Conservation (phyloP, 2,888 invertebrate genomes). For the Sphaerophoria taeniata region DNA sequence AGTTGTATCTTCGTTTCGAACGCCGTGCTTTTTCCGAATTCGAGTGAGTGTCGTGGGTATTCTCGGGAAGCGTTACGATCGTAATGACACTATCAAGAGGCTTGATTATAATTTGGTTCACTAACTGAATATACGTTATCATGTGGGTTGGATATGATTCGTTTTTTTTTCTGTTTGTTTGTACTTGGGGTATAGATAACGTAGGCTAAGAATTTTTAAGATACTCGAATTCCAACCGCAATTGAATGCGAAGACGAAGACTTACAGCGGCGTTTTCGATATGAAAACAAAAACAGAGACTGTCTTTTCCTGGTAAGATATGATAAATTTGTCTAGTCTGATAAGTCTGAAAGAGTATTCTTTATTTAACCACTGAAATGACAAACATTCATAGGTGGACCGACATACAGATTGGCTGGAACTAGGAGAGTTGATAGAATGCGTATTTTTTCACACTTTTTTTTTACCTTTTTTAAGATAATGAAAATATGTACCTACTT, state of each 20-base stretch:
- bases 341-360: not conserved
- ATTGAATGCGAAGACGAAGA: constrained; percentile 11
- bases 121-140: constrained; percentile 51
- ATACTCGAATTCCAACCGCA: constrained; percentile 22
- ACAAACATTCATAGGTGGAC: too few species aligned
- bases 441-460: too few species aligned
- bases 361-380: not conserved
- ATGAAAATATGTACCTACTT: too few species aligned
- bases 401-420: too few species aligned
- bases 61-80: constrained; percentile 56
- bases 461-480: too few species aligned
- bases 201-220: constrained; percentile 40
- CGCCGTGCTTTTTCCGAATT: not conserved
- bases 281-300: constrained; percentile 31
- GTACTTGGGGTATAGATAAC: constrained; percentile 48
- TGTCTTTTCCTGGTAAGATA: not conserved
- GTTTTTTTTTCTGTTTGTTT: constrained; percentile 29
- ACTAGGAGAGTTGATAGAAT: too few species aligned
- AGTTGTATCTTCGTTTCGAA: not conserved
- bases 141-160: constrained; percentile 44
- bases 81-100: constrained; percentile 59
- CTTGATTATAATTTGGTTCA: constrained; percentile 64
- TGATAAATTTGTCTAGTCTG: too few species aligned
- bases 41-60: constrained; percentile 39
- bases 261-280: constrained; percentile 49